phyloP scores from a whole-genome alignment of 2,113 vertebrate genomes.

The Platycercus adscitus region DNA sequence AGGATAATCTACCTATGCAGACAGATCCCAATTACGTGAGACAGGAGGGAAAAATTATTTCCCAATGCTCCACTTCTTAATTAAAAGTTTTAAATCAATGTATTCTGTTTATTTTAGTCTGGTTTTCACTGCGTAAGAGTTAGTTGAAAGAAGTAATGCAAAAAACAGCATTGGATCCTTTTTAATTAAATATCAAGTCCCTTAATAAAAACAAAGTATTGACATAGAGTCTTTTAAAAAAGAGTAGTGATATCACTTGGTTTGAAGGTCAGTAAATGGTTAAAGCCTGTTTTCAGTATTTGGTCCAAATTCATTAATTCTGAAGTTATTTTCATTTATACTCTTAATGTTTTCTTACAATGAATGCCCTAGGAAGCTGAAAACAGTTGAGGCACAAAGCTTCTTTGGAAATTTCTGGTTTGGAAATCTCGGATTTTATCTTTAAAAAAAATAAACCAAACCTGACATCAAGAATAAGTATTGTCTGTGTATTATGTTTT shows the following conservation, averaged over 20 bases:
- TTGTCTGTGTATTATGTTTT: background rate
- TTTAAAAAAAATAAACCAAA: background rate
- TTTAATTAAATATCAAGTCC: background rate
- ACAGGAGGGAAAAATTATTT: background rate
- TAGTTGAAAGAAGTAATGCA: background rate
- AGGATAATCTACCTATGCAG: background rate
- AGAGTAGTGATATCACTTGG: background rate
- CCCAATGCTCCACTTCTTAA: background rate
- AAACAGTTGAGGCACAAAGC: background rate
- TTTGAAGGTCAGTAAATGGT: background rate
- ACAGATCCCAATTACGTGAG: background rate
- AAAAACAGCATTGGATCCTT: background rate
- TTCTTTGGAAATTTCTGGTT: background rate
- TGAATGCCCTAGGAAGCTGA: background rate
- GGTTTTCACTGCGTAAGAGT: background rate
- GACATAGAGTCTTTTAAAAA: background rate
- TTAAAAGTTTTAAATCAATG: background rate
- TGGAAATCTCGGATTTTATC: background rate
- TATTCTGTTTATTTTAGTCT: background rate
- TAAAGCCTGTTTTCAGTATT: slow-evolving; percentile 21
- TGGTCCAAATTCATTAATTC: slow-evolving; percentile 21
- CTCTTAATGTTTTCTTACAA: background rate
- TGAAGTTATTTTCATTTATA: slow-evolving; percentile 4
- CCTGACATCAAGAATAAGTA: background rate
- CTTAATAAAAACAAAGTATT: background rate